These are phyloP conservation scores for Passerina amoena DNA, from an alignment of 2,113 vertebrate species.

Conservation along the genomic window DNA sequence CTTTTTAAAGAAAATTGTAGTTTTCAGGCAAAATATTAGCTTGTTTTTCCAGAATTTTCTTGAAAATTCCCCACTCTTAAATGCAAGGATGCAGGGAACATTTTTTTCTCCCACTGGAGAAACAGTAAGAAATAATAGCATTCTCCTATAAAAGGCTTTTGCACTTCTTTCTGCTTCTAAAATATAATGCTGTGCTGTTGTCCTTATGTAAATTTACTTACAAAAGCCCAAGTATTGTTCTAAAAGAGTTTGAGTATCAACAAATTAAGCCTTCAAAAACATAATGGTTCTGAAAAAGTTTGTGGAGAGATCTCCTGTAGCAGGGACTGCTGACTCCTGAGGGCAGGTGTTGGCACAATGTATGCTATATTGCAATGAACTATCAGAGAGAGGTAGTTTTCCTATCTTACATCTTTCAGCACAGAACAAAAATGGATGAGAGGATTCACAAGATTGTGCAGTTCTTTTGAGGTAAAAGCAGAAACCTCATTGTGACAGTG, in stretches of 20 bases:
- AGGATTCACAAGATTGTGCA: background rate
- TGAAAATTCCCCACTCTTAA: background rate
- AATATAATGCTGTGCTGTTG: background rate
- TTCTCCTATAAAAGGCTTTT: background rate
- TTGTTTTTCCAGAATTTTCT: background rate
- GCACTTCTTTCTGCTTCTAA: background rate
- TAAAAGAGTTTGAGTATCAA: background rate
- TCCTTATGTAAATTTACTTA: background rate
- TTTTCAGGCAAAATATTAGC: background rate
- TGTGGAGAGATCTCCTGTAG: background rate
- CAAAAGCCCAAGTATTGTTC: background rate
- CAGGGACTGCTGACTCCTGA: background rate
- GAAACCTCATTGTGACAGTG: background rate
- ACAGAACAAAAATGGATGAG: background rate
- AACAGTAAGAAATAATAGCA: background rate
- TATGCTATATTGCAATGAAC: background rate
- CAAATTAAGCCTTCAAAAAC: background rate
- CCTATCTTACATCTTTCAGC: background rate
- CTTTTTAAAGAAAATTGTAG: background rate
- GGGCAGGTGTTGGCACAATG: background rate
- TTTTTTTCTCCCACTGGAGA: background rate
- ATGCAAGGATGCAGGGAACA: background rate
- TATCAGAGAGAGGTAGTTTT: background rate
- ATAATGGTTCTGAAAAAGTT: background rate
- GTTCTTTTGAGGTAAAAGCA: background rate